A percentile compares a stretch with the other conserved stretches of the same genome.
Evolutionary conservation across 2,113 vertebrate species (phyloP).

Genomic region (Telmatochromis sp.): DNA sequence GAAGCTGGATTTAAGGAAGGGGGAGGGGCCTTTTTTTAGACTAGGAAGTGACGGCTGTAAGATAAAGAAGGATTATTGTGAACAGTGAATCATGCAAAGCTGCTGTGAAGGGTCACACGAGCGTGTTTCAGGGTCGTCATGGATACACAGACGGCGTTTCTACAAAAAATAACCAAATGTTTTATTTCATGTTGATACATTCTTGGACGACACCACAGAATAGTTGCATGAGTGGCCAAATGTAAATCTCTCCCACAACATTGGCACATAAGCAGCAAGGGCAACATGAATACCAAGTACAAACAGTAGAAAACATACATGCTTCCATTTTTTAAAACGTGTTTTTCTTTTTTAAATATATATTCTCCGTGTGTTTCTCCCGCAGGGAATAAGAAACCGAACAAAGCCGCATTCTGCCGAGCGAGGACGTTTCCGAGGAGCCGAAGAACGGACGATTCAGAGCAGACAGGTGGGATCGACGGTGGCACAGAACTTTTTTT

Average conservation of each 20-base stretch:
- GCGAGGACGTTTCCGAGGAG: slow-evolving; percentile 36
- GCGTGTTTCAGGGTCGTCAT: background rate
- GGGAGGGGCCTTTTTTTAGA: background rate
- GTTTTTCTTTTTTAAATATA: slow-evolving; percentile 72
- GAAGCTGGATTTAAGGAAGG: background rate
- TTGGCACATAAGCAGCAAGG: slow-evolving; percentile 77
- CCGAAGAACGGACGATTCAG: slow-evolving; percentile 30
- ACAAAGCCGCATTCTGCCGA: slow-evolving; percentile 70
- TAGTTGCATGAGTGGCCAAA: slow-evolving; percentile 77
- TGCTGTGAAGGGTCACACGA: background rate
- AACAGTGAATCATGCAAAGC: background rate
- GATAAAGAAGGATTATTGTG: background rate
- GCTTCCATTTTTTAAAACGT: slow-evolving; percentile 58
- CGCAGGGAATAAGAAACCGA: slow-evolving; percentile 56
- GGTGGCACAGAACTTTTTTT: slow-evolving; percentile 36
- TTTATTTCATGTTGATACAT: slow-evolving; percentile 78
- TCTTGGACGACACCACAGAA: slow-evolving; percentile 77
- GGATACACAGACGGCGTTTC: slow-evolving; percentile 13
- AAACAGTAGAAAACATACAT: slow-evolving; percentile 81
- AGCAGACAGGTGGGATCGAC: slow-evolving; percentile 48
- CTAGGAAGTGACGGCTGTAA: background rate
- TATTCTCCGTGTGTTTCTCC: slow-evolving; percentile 51
- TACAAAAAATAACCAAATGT: slow-evolving; percentile 72
- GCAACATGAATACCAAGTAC: slow-evolving; percentile 75
- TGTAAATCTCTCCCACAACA: slow-evolving; percentile 71